These are phyloP conservation scores for Sesamia nonagrioides DNA, from an alignment of 1,140 invertebrate genomes.

Conservation along the genomic window DNA sequence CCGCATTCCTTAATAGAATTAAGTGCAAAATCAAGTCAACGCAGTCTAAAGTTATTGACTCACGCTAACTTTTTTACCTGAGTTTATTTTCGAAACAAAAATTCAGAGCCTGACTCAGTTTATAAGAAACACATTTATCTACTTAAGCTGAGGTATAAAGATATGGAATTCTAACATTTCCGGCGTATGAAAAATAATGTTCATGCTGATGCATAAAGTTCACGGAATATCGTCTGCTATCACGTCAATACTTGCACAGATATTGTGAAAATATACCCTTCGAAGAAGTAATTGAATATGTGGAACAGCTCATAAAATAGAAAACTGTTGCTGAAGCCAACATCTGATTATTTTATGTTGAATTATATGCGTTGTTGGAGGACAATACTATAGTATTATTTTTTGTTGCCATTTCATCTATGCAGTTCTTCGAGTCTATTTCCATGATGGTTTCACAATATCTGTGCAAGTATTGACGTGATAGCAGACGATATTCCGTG, in stretches of 20 bases:
- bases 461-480: conserved; percentile 11
- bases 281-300: neutral
- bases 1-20: conserved; percentile 54
- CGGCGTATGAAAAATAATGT: conserved; percentile 30
- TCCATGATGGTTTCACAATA: conserved; percentile 6
- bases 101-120: conserved; percentile 51
- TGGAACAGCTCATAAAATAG: neutral
- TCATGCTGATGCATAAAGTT: neutral
- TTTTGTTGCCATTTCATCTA: neutral
- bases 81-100: conserved; percentile 65
- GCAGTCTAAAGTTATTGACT: conserved; percentile 55
- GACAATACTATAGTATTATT: too few relatives aligned
- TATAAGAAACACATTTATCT: conserved; percentile 39
- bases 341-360: neutral
- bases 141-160: conserved; percentile 34
- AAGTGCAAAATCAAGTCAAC: conserved; percentile 62
- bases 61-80: conserved; percentile 64
- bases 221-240: conserved; percentile 7
- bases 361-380: too few relatives aligned
- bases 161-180: conserved; percentile 49
- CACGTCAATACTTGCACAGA: conserved; percentile 11
- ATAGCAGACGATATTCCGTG: conserved; percentile 7
- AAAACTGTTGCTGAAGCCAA: neutral
- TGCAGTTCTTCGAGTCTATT: neutral
- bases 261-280: conserved; percentile 9